phyloP scores from a whole-genome alignment of 1,140 invertebrate species.

The Oryzaephilus surinamensis region DNA sequence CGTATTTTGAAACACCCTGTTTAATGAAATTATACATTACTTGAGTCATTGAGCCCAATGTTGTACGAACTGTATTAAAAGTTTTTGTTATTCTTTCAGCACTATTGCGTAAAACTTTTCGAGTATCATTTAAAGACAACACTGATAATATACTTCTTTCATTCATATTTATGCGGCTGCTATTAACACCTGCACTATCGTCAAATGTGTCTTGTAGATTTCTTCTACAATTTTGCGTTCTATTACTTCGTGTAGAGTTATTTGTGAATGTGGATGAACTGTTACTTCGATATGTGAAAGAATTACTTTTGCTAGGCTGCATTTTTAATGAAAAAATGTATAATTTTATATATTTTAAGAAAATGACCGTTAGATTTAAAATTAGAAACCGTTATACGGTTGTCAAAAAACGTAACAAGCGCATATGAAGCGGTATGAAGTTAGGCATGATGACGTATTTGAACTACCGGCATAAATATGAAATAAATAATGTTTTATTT shows the following conservation, averaged over 20 bases:
- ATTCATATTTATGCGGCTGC: slow-evolving; percentile 1
- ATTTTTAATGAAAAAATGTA: slow-evolving; percentile 2
- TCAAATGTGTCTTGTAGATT: slow-evolving; percentile 9
- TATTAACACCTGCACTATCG: neutral
- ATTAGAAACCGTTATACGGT: too few species aligned
- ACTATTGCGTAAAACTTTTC: slow-evolving; percentile 40
- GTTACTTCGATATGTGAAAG: neutral
- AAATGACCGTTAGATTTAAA: slow-evolving; percentile 4
- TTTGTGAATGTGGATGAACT: neutral
- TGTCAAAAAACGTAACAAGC: too few species aligned
- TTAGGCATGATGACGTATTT: too few species aligned
- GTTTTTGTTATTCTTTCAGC: slow-evolving; percentile 47
- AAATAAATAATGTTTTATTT: too few species aligned
- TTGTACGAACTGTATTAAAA: slow-evolving; percentile 44
- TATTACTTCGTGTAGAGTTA: too few species aligned
- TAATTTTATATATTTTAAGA: neutral
- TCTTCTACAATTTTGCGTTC: slow-evolving; percentile 8
- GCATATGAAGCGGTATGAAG: too few species aligned
- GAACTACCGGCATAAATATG: too few species aligned
- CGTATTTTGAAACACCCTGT: too few species aligned
- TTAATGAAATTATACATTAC: too few species aligned
- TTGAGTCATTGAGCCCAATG: slow-evolving; percentile 48
- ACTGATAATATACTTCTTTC: slow-evolving; percentile 30
- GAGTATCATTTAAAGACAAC: slow-evolving; percentile 32
- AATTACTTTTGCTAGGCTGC: slow-evolving; percentile 4